Base-by-base conservation (phyloP, 2,113 vertebrate species). In the Epinephelus moara region DNA sequence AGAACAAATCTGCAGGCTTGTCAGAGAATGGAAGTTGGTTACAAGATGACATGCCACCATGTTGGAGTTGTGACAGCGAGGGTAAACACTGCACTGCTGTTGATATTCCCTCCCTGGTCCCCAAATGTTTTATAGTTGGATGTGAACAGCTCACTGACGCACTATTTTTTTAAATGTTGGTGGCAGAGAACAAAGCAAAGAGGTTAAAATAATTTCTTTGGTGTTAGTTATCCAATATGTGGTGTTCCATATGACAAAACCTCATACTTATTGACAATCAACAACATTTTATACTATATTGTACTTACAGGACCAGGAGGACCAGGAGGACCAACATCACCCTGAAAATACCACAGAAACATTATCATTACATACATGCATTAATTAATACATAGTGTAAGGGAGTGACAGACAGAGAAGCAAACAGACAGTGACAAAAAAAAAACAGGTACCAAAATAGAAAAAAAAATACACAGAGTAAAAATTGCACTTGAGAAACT, bases 261-360 rank as follows among this genome's bases (percentile, higher is more conserved):
- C 17, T 45, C 50, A 42, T 62, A 50, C 6, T 66, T 25, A 79
- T 6, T 50, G 55, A 59, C 12, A 60, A 42, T 37, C 18, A 82
- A 50, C 1, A 10, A 18, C 23, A 63, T 72, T 81, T 9, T 80
- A n/a, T 25, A 6, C 13, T 37, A 10, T 63, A 62, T 61, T 81
- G 80, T 93, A 95, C 95, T 96, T 92, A 96, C 96, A 73, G 94
- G 92, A 87, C 95, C 95, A 42, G 96, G 95, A 15, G 91, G 96
- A 92, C 96, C 96, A 88, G 94, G 93, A n/a, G 89, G 93, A 66
- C 96, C 96, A 47, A 87, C 80, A 66, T 96, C 96, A 74, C 96
- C 96, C 96, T 96, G 80, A 80, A 93, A 80, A 84, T 19, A 71
- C 23, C 84, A 70, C 8, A 89, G 50, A 85, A 62, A 82, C 8